A percentile compares a stretch with the other conserved stretches of the same genome.
These are phyloP conservation scores for Timema podura DNA, from an alignment of 2,888 invertebrate genomes.

Conservation along the genomic window DNA sequence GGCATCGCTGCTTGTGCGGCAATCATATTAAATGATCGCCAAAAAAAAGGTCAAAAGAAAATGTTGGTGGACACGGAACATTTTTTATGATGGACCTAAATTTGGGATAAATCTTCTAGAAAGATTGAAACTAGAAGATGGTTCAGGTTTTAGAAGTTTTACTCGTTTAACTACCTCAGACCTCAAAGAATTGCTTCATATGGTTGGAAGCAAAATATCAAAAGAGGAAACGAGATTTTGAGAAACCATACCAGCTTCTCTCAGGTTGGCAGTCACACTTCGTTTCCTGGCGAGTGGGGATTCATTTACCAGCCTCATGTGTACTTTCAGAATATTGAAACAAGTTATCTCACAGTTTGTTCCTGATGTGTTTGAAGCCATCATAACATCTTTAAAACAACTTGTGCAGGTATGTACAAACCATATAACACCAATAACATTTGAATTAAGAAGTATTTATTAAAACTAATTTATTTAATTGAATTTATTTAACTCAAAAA, in stretches of 20 bases:
- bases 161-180: conserved; percentile 1
- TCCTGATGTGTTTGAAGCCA: neutral
- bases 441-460: too few relatives aligned
- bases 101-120: neutral
- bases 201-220: neutral
- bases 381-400: conserved; percentile 9
- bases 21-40: too few relatives aligned
- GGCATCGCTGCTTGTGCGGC: too few relatives aligned
- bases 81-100: neutral
- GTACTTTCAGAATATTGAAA: conserved; percentile 8
- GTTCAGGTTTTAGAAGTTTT: neutral
- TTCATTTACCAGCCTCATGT: conserved; percentile 16
- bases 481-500: too few relatives aligned
- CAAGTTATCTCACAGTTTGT: conserved; percentile 8
- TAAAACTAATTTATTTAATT: too few relatives aligned
- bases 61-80: conserved; percentile 7
- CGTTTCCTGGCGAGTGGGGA: conserved; percentile 19
- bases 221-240: conserved; percentile 9
- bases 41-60: neutral
- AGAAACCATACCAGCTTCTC: conserved; percentile 12
- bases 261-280: conserved; percentile 20
- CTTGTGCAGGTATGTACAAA: conserved; percentile 13
- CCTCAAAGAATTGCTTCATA: neutral
- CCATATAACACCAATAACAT: neutral
- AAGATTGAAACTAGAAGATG: neutral